Conservation (phyloP, 2,888 invertebrate genomes). For the Melikaiella ostensackeni region DNA sequence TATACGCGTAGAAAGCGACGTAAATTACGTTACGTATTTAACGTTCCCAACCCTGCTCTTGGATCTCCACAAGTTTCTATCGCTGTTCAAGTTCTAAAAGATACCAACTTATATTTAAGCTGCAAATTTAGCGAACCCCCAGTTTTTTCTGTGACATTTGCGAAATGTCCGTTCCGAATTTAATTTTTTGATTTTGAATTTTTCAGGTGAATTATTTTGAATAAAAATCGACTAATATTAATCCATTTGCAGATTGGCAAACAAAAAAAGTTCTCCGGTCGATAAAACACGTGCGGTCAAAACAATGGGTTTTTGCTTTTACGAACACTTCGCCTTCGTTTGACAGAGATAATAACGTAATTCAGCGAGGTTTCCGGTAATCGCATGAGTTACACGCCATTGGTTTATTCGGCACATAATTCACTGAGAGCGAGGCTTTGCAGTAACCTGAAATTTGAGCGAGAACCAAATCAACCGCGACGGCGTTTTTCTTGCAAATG, state of each 20-base stretch:
- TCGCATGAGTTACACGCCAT: slow-evolving; percentile 58
- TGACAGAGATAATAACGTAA: slow-evolving; percentile 58
- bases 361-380: slow-evolving; percentile 59
- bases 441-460: slow-evolving; percentile 41
- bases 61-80: no score
- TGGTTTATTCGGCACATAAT: slow-evolving; percentile 47
- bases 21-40: no score
- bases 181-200: not conserved
- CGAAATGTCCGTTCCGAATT: no score
- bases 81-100: no score
- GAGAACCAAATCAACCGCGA: slow-evolving; percentile 32
- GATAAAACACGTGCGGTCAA: slow-evolving; percentile 1
- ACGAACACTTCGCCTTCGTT: not conserved
- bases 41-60: no score
- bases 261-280: not conserved
- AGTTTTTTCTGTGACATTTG: no score
- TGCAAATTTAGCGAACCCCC: no score
- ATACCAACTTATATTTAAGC: no score
- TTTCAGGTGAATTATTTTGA: not conserved
- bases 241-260: not conserved
- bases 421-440: slow-evolving; percentile 7
- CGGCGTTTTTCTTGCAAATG: not conserved
- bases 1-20: no score
- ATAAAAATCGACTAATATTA: not conserved
- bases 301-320: slow-evolving; percentile 26